Base-by-base conservation (phyloP, 2,888 invertebrate species). In the Ditylenchus weischeri region DNA sequence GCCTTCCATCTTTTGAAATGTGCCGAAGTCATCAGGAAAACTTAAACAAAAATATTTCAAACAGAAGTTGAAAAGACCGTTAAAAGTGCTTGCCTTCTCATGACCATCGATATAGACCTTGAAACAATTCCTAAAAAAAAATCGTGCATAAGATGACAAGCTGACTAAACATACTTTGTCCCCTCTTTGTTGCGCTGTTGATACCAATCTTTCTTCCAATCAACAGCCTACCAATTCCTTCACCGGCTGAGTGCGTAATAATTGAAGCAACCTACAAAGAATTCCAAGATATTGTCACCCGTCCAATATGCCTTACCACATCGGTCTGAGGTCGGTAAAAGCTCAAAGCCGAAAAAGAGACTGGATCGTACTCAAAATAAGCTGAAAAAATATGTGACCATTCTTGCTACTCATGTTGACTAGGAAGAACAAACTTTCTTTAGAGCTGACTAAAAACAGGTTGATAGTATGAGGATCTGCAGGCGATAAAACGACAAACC, bases 1-100 rank as follows among this genome's bases (percentile, higher is more conserved):
- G 43, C 80, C 80, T 19, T 80, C 78, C 78, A 78, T 81, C 62
- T 80, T 80, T 64, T 80, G 80, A 61, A 70, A 80, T 35, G 76
- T 75, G 1, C 79, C 79, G 60, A 80, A 69, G 38, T 78, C 71
- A 36, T 78, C 67, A 18, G 75, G 72, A 38, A 71, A 70, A 21
- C 72, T 71, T n/a, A n/a, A n/a, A 10, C 68, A 69, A 8, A 72
- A 70, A n/a, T 63, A 70, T 29, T 79, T 78, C 38, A 66, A 66
- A 13, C 65, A 65, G 11, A 38, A 38, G 11, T 38, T 6, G 38
- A 38, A 38, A 38, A 38, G 38, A 38, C 38, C n/a, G n/a, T n/a
- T n/a, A n/a, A n/a, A n/a, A n/a, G n/a, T n/a, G 0, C 79, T 75
- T 0, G 80, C 75, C 15, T 73, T 58, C 48, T 80, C 71, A 38